phyloP scores from a whole-genome alignment of 1,140 invertebrate genomes.

The Penaeus vannamei region DNA sequence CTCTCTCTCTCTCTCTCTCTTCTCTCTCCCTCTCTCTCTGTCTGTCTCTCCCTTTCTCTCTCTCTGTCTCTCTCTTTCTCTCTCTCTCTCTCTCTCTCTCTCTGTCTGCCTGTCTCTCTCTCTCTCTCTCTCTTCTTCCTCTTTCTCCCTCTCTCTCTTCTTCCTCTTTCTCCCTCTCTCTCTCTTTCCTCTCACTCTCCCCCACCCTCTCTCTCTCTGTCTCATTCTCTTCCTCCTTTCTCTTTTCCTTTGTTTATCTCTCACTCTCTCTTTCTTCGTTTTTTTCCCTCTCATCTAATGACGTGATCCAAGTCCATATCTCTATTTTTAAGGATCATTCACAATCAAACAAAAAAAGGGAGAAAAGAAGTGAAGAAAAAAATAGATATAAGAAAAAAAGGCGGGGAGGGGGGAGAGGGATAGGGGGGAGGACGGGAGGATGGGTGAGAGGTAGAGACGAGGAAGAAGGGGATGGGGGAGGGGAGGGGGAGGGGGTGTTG shows the following conservation, averaged over 20 bases:
- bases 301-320: no score
- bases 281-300: not conserved
- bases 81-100: not conserved
- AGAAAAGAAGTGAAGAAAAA: no score
- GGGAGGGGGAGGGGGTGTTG: not conserved
- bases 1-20: no score
- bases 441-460: not conserved
- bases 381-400: no score
- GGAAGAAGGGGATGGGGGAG: not conserved
- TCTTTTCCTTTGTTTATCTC: not conserved
- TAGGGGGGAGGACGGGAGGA: no score
- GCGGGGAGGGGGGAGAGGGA: not conserved
- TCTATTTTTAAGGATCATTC: not conserved
- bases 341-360: no score
- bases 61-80: slow-evolving; percentile 10
- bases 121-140: not conserved
- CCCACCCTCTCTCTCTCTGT: not conserved
- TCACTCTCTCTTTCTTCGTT: not conserved
- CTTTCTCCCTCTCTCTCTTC: not conserved
- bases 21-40: slow-evolving; percentile 42
- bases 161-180: not conserved
- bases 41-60: slow-evolving; percentile 33
- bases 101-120: not conserved
- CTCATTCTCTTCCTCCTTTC: not conserved
- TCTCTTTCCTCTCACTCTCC: not conserved